phyloP scores from a whole-genome alignment of 1,140 invertebrate species.

The Leptestheria dahalacensis region DNA sequence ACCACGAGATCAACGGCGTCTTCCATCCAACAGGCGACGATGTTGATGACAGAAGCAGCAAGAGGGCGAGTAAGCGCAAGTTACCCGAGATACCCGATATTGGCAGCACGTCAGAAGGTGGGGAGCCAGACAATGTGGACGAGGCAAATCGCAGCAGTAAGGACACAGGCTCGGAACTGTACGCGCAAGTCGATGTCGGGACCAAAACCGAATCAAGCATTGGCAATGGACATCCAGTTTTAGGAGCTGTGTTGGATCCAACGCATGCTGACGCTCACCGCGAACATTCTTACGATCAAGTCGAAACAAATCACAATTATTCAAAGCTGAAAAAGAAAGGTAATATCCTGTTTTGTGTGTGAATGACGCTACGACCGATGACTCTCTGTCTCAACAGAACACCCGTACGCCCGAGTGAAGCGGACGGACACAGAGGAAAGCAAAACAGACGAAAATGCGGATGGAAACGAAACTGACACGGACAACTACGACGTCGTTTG shows the following conservation, averaged over 20 bases:
- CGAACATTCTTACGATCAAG: neutral
- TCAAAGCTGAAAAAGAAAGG: conserved; percentile 15
- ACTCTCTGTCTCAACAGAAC: conserved; percentile 1
- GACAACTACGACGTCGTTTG: conserved; percentile 15
- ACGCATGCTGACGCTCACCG: neutral
- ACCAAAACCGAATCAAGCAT: neutral
- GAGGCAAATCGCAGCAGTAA: neutral
- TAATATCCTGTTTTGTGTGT: neutral
- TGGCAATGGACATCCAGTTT: neutral
- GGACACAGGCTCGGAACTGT: conserved; percentile 14
- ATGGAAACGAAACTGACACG: conserved; percentile 13
- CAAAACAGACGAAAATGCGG: conserved; percentile 4
- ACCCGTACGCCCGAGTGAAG: conserved; percentile 11
- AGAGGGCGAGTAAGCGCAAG: neutral
- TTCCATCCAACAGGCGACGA: neutral
- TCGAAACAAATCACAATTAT: conserved; percentile 7
- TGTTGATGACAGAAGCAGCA: neutral
- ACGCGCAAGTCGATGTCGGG: conserved; percentile 11
- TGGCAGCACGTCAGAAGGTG: neutral
- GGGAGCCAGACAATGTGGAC: neutral
- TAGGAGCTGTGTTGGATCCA: neutral
- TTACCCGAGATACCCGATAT: neutral
- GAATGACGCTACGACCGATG: neutral
- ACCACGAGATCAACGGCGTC: neutral
- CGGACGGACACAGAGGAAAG: conserved; percentile 9